Conservation (phyloP, 1,140 invertebrate genomes). For the Heliconius nattereri region DNA sequence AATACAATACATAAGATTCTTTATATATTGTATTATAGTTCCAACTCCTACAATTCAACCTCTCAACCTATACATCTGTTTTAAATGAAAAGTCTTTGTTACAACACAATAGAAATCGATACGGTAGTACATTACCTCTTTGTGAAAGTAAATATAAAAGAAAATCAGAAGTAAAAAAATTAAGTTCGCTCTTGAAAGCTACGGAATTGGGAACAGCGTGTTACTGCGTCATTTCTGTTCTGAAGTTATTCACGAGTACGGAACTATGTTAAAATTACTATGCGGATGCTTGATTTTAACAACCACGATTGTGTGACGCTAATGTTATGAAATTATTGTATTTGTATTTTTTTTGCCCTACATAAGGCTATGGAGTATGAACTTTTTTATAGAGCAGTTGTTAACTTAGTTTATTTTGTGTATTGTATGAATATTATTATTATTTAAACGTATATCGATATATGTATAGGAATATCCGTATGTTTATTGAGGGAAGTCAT, state of each 20-base stretch:
- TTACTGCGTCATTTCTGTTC: constrained; percentile 26
- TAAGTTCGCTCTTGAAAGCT: constrained; percentile 24
- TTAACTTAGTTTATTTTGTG: background rate
- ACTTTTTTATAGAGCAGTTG: background rate
- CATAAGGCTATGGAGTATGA: background rate
- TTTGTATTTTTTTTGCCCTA: constrained; percentile 12
- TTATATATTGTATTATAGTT: no score
- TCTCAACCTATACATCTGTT: background rate
- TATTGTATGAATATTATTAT: background rate
- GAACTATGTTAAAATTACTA: constrained; percentile 30
- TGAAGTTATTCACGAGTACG: constrained; percentile 26
- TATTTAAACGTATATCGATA: background rate
- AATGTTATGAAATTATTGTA: constrained; percentile 19
- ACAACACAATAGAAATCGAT: background rate
- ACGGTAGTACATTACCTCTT: background rate
- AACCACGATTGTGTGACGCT: constrained; percentile 21
- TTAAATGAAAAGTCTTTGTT: background rate
- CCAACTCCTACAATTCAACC: no score
- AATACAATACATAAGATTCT: no score
- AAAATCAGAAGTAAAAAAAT: constrained; percentile 27
- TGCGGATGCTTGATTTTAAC: constrained; percentile 32
- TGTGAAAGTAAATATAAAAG: constrained; percentile 22
- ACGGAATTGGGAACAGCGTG: constrained; percentile 21
- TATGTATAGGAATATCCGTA: background rate
- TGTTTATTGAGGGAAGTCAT: background rate